A percentile compares a stretch with the other conserved stretches of the same genome.
These are phyloP conservation scores for Hydrolagus affinis DNA, from an alignment of 2,113 vertebrate genomes.

Conservation along the genomic window DNA sequence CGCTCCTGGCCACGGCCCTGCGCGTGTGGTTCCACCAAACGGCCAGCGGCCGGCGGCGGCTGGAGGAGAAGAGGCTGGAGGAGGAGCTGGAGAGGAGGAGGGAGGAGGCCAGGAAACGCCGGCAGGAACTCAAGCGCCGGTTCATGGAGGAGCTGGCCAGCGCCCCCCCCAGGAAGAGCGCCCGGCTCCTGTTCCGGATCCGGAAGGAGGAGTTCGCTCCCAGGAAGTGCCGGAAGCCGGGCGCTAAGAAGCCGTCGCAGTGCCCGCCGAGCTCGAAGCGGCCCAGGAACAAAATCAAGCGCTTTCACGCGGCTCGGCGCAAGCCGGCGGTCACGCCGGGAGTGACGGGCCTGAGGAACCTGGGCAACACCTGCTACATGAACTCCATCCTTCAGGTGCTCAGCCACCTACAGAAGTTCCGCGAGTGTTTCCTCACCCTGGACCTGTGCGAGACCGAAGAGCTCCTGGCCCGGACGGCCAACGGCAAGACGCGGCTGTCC, in stretches of 20 bases:
- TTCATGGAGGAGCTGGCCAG: slow-evolving; percentile 81
- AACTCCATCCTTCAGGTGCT: slow-evolving; percentile 98
- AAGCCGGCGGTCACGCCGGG: slow-evolving; percentile 76
- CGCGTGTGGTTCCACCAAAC: slow-evolving; percentile 61
- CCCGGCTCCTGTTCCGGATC: slow-evolving; percentile 74
- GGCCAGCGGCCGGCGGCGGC: slow-evolving; percentile 64
- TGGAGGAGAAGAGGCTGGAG: slow-evolving; percentile 57
- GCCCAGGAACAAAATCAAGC: slow-evolving; percentile 46
- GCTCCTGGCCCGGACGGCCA: slow-evolving; percentile 76
- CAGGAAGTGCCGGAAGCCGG: slow-evolving; percentile 67
- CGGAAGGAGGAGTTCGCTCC: slow-evolving; percentile 69
- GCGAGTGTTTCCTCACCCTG: slow-evolving; percentile 93
- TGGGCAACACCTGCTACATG: slow-evolving; percentile 98
- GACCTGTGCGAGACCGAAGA: slow-evolving; percentile 89
- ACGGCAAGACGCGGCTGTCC: slow-evolving; percentile 56
- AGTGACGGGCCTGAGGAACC: slow-evolving; percentile 88
- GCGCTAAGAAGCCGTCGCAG: slow-evolving; percentile 49
- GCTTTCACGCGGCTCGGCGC: slow-evolving; percentile 60
- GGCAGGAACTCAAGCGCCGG: slow-evolving; percentile 78
- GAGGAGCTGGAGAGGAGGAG: slow-evolving; percentile 68
- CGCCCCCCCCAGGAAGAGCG: slow-evolving; percentile 86
- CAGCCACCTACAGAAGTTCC: slow-evolving; percentile 96
- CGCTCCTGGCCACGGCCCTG: slow-evolving; percentile 69
- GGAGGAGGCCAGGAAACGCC: slow-evolving; percentile 68
- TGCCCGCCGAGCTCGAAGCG: slow-evolving; percentile 49